Evolutionary conservation across 2,888 invertebrate species (phyloP), one percentile per base, ranked within the genome.

Genomic region (Notocelia uddmanniana): DNA sequence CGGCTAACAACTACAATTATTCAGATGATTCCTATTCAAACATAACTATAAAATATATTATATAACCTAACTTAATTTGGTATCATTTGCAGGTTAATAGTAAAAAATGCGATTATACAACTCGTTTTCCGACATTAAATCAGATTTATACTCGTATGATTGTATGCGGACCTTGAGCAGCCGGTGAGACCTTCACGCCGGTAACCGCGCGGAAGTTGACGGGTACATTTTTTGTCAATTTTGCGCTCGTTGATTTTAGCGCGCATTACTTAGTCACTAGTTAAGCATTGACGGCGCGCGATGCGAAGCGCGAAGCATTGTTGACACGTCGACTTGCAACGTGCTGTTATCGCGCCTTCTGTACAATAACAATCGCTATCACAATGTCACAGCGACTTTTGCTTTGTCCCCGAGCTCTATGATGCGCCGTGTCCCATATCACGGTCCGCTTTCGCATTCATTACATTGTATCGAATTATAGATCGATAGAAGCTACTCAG

Each of bases 181-280:
- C 85, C 85, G 87, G 88, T 85, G 89, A 92, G 93, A 92, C 93
- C 93, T 93, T 93, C 92, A 89, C 90, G 91, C 86, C 87, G 84
- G 93, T 93, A 92, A 93, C 93, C 88, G 93, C 92, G 93, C 93
- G 93, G 93, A 93, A 93, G 92, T 92, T 85, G 91, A 83, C 89
- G 87, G 87, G 86, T 87, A 87, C 82, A 83, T 88, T 91, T 90
- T 93, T 93, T 92, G 91, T 90, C 88, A 90, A 91, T 90, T 89
- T 90, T 84, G 89, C 87, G 87, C 90, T 91, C 83, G 91, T 88
- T 86, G 88, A 85, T 89, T 91, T 87, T 87, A 89, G 84, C 85
- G 88, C 89, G 90, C 92, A 89, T 73, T 72, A 74, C 67, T 92
- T 92, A 92, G 90, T 91, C 91, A 90, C 85, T 85, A 80, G 86